These are phyloP conservation scores for Chlamydotis undulata DNA, from an alignment of 2,113 vertebrate species.

Conservation along the genomic window DNA sequence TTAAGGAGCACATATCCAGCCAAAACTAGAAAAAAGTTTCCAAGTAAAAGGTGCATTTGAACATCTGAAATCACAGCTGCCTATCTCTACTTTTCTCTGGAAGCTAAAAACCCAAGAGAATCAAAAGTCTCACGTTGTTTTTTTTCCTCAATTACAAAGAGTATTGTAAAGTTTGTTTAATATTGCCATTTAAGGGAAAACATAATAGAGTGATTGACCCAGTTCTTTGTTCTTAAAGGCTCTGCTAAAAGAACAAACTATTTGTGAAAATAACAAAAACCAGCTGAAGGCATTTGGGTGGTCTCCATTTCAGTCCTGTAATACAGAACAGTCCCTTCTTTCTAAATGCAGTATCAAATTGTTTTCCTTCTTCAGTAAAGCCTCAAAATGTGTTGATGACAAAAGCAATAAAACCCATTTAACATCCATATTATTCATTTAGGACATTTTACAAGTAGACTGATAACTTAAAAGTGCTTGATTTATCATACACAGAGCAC, in stretches of 20 bases:
- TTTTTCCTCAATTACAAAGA: neutral
- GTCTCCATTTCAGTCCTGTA: neutral
- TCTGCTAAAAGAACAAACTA: neutral
- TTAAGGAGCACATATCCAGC: neutral
- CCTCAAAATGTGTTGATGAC: neutral
- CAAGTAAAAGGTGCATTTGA: neutral
- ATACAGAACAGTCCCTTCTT: neutral
- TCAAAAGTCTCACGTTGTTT: neutral
- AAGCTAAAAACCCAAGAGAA: neutral
- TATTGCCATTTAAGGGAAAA: neutral
- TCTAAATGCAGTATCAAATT: neutral
- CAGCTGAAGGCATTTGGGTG: constrained; percentile 56
- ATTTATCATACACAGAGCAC: neutral
- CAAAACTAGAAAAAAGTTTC: neutral
- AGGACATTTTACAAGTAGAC: neutral
- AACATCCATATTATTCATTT: neutral
- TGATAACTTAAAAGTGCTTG: neutral
- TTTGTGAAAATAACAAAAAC: constrained; percentile 45
- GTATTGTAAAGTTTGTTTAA: neutral
- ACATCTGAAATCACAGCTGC: neutral
- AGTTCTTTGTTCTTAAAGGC: neutral
- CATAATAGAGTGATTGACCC: neutral
- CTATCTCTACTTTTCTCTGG: neutral
- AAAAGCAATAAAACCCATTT: neutral
- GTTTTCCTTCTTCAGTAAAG: neutral